A percentile compares a stretch with the other conserved stretches of the same genome.
Evolutionary conservation across 1,140 invertebrate species (phyloP).

Genomic region (Physella acuta): DNA sequence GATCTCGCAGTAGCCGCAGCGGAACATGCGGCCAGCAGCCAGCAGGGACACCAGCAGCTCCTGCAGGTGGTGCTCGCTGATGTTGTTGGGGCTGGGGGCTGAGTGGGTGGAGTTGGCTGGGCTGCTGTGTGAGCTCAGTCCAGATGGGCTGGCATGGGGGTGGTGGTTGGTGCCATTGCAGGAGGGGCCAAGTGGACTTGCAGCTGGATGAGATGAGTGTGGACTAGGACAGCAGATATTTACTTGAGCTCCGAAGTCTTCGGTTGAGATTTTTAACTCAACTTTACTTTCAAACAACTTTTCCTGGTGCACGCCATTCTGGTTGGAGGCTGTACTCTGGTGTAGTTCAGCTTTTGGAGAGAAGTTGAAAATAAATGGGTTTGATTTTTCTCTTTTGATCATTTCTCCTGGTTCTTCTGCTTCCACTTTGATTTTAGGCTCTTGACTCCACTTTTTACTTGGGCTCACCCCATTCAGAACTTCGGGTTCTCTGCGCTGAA

Average conservation of each 20-base stretch:
- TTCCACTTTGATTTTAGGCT: background rate
- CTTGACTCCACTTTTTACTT: background rate
- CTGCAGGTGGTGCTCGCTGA: slow-evolving; percentile 35
- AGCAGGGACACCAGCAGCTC: slow-evolving; percentile 43
- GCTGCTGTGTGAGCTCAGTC: slow-evolving; percentile 5
- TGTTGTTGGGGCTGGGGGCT: slow-evolving; percentile 27
- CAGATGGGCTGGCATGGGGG: slow-evolving; percentile 20
- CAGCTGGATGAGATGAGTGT: background rate
- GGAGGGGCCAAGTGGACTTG: slow-evolving; percentile 10
- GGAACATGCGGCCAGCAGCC: slow-evolving; percentile 44
- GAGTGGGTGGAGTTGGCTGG: slow-evolving; percentile 27
- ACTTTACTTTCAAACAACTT: background rate
- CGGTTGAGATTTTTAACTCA: slow-evolving; percentile 4
- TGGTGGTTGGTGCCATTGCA: background rate
- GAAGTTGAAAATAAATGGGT: slow-evolving; percentile 6
- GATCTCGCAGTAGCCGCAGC: slow-evolving; percentile 50
- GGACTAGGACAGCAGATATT: slow-evolving; percentile 40
- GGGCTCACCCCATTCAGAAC: background rate
- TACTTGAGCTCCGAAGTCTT: slow-evolving; percentile 42
- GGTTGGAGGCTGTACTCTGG: background rate
- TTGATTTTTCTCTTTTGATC: background rate
- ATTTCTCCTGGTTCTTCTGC: background rate
- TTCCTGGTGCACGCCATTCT: background rate
- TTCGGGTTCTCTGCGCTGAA: background rate
- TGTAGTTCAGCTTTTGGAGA: background rate